Evolutionary conservation across 2,888 invertebrate genomes (phyloP).

Genomic region (Sesia bembeciformis): DNA sequence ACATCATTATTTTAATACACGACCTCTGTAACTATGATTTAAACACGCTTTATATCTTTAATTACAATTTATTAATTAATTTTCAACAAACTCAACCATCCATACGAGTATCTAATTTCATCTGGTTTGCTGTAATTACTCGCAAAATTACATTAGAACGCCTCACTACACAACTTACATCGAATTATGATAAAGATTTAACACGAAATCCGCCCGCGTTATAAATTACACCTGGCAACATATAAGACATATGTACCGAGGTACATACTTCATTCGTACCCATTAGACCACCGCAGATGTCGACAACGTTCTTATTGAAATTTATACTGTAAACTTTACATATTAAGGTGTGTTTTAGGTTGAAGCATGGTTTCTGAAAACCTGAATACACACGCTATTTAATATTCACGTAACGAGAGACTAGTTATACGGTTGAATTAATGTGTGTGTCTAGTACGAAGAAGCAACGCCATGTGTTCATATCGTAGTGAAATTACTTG

Average conservation of each 20-base stretch:
- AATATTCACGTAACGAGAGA: slow-evolving; percentile 25
- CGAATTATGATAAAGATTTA: slow-evolving; percentile 23
- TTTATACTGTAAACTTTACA: slow-evolving; percentile 8
- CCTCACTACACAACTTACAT: slow-evolving; percentile 9
- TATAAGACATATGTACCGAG: slow-evolving; percentile 4
- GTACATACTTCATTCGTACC: slow-evolving; percentile 16
- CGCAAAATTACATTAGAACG: background rate
- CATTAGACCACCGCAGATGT: slow-evolving; percentile 4
- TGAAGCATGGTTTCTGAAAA: slow-evolving; percentile 1
- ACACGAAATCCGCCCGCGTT: slow-evolving; percentile 19
- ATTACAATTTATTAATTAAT: too few species aligned
- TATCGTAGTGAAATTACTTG: too few species aligned
- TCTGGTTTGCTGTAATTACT: slow-evolving; percentile 2
- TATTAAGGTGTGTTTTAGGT: slow-evolving; percentile 6
- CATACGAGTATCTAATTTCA: too few species aligned
- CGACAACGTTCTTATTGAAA: background rate
- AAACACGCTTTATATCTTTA: too few species aligned
- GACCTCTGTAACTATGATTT: too few species aligned
- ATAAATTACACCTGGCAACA: slow-evolving; percentile 27
- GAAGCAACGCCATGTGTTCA: background rate
- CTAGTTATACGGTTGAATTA: slow-evolving; percentile 27
- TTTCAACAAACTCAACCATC: too few species aligned
- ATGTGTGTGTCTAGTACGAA: slow-evolving; percentile 11
- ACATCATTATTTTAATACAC: too few species aligned
- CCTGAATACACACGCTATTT: slow-evolving; percentile 7